Base-by-base conservation (phyloP, 2,797 vertebrate genomes). In the Cyprinodon diabolis region DNA sequence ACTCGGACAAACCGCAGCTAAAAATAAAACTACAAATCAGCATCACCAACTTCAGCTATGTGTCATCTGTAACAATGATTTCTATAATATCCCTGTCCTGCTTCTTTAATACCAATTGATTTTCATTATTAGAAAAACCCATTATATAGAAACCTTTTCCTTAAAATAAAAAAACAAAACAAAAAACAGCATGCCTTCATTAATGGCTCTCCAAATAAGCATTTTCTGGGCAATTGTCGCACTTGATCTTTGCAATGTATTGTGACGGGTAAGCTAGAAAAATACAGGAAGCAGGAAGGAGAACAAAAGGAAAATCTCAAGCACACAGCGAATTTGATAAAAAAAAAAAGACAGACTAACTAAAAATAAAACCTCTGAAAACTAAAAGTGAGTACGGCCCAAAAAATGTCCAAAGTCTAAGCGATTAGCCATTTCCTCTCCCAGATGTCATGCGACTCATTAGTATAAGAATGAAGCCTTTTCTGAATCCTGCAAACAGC, bases 11-110 rank as follows among this genome's bases (percentile, higher is more conserved):
- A 37, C 35, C 54, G 13, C 7, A 66, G 49, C 66, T 68, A 79
- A 76, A 72, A 72, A 74, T 35, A 81, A 75, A 72, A 15, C 49
- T 11, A 60, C 48, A 76, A 47, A 77, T 49, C 73, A 77, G 74
- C 79, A 66, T 71, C 54, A 65, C 47, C 58, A 35, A 35, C 68
- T 55, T 57, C 55, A 52, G 69, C 45, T 71, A 67, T 56, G 80
- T 70, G 81, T 76, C 74, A 74, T 35, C 51, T 57, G 68, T 66
- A 49, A 15, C 47, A 77, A 0, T 6, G 30, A 43, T 62, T 62
- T 37, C 17, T n/a, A 43, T 17, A n/a, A 43, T n/a, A 63, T 43
- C 37, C 60, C 11, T 13, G 37, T 43, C 19, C 10, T 40, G 40
- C 60, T 63, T 63, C 37, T n/a, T 10, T 37, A 15, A 43, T 12